Evolutionary conservation across 2,113 vertebrate genomes (phyloP), one percentile per base, ranked within the genome.

Genomic region (Mormyrus lacerda): DNA sequence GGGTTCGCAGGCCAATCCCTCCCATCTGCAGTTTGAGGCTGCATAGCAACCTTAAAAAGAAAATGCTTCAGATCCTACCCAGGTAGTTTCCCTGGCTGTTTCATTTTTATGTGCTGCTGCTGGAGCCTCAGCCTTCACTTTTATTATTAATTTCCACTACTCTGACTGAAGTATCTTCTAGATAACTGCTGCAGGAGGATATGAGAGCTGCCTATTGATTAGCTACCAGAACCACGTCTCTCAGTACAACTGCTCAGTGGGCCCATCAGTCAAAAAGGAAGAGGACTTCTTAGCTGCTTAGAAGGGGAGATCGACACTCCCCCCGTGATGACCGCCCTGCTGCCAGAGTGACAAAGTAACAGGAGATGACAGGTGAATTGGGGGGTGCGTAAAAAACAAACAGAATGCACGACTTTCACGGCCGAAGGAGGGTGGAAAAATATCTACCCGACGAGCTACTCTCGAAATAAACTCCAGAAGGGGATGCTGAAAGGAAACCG

Each of bases 381-480:
- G 85, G 51, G 76, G 44, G 76, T 84, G 88, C 79, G 50, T n/a
- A 58, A 84, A 44, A 89, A 89, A 89, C 24, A 27, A 84, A 82
- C n/a, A 82, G 50, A 69, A 42, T 55, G 79, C 53, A 85, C 79
- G 31, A 84, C 47, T 84, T 76, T 82, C 88, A 61, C 88, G 50
- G 88, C 24, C 45, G 79, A 47, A 89, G 79, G 53, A 39, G 24
- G 88, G 61, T 83, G 76, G 58, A n/a, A 61, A 84, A 45, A 84
- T 24, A 84, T 58, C 76, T 84, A 89, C 76, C 53, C 79, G 82
- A 45, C 42, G 53, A 44, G 50, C 76, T 84, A 85, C 21, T 84
- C 11, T 47, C 4, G 15, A 84, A 85, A 89, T 83, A 45, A 84
- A 61, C 24, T 42, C 47, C 13, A 89, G 39, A 83, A 45, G 17